Base-by-base conservation (phyloP, 2,888 invertebrate genomes). In the Amiota communis region DNA sequence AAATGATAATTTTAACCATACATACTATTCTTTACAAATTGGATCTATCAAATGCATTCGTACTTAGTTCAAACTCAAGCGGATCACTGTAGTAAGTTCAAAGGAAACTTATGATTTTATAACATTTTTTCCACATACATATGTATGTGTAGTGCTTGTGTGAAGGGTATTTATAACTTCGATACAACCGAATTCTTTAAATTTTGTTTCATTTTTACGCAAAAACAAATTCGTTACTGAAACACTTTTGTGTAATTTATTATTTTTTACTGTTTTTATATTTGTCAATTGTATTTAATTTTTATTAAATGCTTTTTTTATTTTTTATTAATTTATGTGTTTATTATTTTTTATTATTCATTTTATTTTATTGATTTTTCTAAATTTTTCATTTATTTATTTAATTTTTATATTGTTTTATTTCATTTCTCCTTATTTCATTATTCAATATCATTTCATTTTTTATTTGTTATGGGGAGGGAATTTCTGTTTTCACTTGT, bases 201-300 rank as follows among this genome's bases (percentile, higher is more conserved):
- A 49, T 72, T 51, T 70, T 72, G 67, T 71, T 64, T 36, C 46
- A 46, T 63, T 59, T n/a, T 46, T 63, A 63, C 63, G 49, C 65
- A 67, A 49, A 64, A 67, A 67, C 48, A 67, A 67, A 67, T 67
- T 67, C 65, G 65, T 67, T 11, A 67, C 20, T 67, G 65, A 67
- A 67, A 67, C 65, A 12, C 65, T 46, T 49, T 67, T 67, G n/a
- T 6, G 12, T 49, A 17, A 12, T 49, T 48, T 12, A 13, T 17
- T 15, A 47, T 63, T 2, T 63, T 65, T 56, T 23, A 13, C 57
- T 68, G 1, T 46, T 69, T 69, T 57, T 36, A 36, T 36, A 36
- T 36, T 36, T 36, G 6, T 36, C 36, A 36, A 36, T 36, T 36
- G 36, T 36, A 36, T 36, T 36, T 6, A 36, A 36, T 17, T 51